phyloP scores from a whole-genome alignment of 2,113 vertebrate genomes.

The Polypterus senegalus region DNA sequence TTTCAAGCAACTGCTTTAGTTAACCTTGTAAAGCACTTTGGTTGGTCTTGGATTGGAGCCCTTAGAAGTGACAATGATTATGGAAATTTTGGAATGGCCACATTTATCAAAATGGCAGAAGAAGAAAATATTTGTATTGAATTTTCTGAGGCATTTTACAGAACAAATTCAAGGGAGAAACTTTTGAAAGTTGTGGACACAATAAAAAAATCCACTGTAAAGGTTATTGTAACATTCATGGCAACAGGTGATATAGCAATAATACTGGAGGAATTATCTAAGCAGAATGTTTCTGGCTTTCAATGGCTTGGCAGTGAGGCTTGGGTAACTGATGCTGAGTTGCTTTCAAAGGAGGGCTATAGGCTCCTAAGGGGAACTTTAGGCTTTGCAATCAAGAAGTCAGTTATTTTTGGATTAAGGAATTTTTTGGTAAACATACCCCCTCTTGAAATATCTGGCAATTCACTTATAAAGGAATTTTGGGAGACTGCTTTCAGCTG shows the following conservation, averaged over 20 bases:
- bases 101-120: neutral
- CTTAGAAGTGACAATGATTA: neutral
- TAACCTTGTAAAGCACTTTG: too few species aligned
- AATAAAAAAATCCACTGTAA: slow-evolving; percentile 5
- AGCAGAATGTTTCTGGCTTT: slow-evolving; percentile 5
- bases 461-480: slow-evolving; percentile 1
- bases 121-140: neutral
- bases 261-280: neutral
- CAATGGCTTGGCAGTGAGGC: slow-evolving; percentile 6
- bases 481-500: slow-evolving; percentile 3
- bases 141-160: neutral
- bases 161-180: slow-evolving; percentile 3
- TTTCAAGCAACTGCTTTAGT: too few species aligned
- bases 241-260: neutral
- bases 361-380: neutral
- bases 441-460: neutral
- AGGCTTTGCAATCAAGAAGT: neutral
- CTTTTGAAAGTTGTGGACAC: slow-evolving; percentile 3
- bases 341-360: neutral
- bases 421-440: slow-evolving; percentile 1
- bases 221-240: slow-evolving; percentile 7
- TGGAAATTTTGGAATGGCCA: slow-evolving; percentile 1
- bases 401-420: neutral
- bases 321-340: slow-evolving; percentile 3
- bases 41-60: too few species aligned